Conservation (phyloP, 2,888 invertebrate genomes). For the Ramazzottius varieornatus region DNA sequence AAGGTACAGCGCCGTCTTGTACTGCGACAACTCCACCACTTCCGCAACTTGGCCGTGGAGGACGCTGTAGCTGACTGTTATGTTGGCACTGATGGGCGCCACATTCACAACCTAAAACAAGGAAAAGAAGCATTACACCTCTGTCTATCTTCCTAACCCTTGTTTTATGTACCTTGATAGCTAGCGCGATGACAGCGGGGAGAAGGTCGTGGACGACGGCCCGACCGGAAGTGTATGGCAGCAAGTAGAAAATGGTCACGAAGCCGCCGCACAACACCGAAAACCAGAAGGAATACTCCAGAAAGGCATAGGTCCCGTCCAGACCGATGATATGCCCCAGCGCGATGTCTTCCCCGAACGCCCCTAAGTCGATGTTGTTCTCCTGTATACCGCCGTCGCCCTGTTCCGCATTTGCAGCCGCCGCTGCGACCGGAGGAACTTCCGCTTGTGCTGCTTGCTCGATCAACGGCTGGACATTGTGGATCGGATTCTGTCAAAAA, state of each 20-base stretch:
- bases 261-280: not conserved
- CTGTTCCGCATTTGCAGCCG: too few species aligned
- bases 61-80: not conserved
- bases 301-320: not conserved
- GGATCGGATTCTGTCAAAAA: too few species aligned
- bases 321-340: not conserved
- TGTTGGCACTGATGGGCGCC: not conserved
- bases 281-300: not conserved
- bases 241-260: not conserved
- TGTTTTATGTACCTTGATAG: not conserved
- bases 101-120: not conserved
- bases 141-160: too few species aligned
- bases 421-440: too few species aligned
- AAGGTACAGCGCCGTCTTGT: not conserved
- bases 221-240: not conserved
- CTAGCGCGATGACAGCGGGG: not conserved
- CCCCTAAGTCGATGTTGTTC: not conserved
- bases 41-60: not conserved
- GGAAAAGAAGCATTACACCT: not conserved
- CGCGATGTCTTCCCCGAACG: not conserved
- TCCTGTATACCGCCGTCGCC: too few species aligned
- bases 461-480: too few species aligned
- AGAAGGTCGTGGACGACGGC: not conserved
- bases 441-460: too few species aligned
- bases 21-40: not conserved